A percentile compares a stretch with the other conserved stretches of the same genome.
These are phyloP conservation scores for Zaprionus obscuricornis DNA, from an alignment of 2,888 invertebrate genomes.

Conservation along the genomic window DNA sequence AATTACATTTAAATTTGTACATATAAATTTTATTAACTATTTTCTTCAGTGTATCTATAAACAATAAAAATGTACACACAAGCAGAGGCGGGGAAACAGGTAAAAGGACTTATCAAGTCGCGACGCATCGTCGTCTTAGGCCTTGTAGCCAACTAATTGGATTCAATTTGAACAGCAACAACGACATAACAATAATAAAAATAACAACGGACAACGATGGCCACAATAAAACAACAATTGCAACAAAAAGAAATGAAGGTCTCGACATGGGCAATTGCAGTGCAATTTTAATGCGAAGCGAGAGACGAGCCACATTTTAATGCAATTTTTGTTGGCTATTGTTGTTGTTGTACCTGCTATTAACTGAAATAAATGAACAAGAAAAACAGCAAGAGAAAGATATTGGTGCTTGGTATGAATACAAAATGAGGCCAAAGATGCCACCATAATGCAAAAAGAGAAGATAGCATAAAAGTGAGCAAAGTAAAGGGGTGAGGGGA, in stretches of 20 bases:
- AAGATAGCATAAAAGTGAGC: neutral
- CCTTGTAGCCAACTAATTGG: conserved; percentile 75
- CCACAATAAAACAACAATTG: conserved; percentile 62
- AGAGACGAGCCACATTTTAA: conserved; percentile 72
- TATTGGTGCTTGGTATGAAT: conserved; percentile 82
- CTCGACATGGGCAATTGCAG: conserved; percentile 70
- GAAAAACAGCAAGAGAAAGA: conserved; percentile 30
- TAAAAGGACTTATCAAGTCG: conserved; percentile 59
- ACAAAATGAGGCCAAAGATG: conserved; percentile 75
- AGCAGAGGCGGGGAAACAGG: too few relatives aligned
- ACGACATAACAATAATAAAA: conserved; percentile 35
- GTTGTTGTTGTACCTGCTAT: conserved; percentile 58
- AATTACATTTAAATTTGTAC: too few relatives aligned
- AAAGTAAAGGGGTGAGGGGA: neutral
- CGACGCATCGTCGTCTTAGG: conserved; percentile 62
- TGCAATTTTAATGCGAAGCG: conserved; percentile 80
- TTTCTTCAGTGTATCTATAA: too few relatives aligned
- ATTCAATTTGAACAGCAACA: conserved; percentile 72
- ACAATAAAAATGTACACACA: too few relatives aligned
- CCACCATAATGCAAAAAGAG: conserved; percentile 64
- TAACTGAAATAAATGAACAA: conserved; percentile 30
- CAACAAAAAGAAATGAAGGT: conserved; percentile 36
- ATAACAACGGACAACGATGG: conserved; percentile 49
- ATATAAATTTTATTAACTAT: too few relatives aligned
- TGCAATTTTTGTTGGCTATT: conserved; percentile 62